A percentile compares a stretch with the other conserved stretches of the same genome.
phyloP scores from a whole-genome alignment of 2,113 vertebrate genomes.

The Hippolais icterina region DNA sequence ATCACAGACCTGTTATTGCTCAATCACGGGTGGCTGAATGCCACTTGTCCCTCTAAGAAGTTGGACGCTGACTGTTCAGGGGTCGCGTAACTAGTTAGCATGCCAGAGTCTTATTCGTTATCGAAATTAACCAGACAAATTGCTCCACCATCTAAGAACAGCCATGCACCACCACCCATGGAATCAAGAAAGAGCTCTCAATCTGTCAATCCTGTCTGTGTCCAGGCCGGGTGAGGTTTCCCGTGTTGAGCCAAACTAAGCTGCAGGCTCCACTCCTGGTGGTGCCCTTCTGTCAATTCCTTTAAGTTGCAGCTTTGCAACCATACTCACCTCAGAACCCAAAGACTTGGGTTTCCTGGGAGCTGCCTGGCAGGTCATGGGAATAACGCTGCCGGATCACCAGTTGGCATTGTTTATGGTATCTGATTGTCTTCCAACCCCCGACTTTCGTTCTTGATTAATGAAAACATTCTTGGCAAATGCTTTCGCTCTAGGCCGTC shows the following conservation, averaged over 20 bases:
- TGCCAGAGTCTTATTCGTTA: no score
- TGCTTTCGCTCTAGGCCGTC: not conserved
- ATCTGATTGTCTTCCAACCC: not conserved
- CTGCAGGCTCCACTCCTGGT: slow-evolving; percentile 46
- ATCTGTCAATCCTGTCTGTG: not conserved
- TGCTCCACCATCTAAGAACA: no score
- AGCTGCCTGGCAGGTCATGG: not conserved
- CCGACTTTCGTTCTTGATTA: not conserved
- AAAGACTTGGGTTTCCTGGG: not conserved
- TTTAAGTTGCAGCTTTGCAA: not conserved
- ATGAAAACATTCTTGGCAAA: not conserved
- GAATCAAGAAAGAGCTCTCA: not conserved
- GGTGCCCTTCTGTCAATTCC: not conserved
- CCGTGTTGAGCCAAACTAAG: slow-evolving; percentile 38
- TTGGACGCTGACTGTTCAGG: no score
- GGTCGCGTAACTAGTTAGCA: no score
- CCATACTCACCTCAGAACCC: not conserved
- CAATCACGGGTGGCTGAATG: no score
- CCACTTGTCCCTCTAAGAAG: no score
- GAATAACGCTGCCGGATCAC: not conserved
- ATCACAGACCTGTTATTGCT: no score
- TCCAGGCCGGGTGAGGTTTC: not conserved
- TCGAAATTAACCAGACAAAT: no score
- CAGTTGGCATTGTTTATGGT: not conserved
- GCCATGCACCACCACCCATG: not conserved